Base-by-base conservation (phyloP, 2,797 vertebrate genomes). In the Rallus crepitans region DNA sequence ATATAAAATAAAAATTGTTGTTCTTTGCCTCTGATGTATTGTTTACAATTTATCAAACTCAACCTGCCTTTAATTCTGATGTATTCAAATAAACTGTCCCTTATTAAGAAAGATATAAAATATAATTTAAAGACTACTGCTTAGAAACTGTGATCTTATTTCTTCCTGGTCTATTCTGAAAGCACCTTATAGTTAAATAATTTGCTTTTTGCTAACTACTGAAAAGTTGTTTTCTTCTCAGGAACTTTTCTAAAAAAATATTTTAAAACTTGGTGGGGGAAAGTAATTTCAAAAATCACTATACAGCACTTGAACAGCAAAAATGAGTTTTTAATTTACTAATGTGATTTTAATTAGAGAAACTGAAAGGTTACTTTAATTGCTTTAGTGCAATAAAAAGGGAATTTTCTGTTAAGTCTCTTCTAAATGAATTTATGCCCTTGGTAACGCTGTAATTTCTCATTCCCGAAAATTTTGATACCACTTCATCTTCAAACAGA, bases 321-420 rank as follows among this genome's bases (percentile, higher is more conserved):
- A 91, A 76, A 33, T 15, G 7, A 78, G 20, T 40, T 70, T 96
- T 76, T 20, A 59, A 82, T 91, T 94, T 73, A 30, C 30, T 59
- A 63, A 87, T 91, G 30, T 82, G 47, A 60, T 82, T 92, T 92
- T 87, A 77, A 93, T 91, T 93, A 89, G 40, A 82, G 79, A 82
- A 94, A 86, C 55, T 39, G 39, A 60, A 93, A 84, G 56, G 30
- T 65, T 69, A 37, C 16, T 90, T 69, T 69, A 92, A 87, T 76
- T 79, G 31, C 63, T 90, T 81, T 82, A 82, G 40, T 84, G 70
- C 19, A 50, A n/a, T 61, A 86, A 75, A 82, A 87, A 66, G 47
- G 8, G 75, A n/a, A 15, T 47, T 47, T 92, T 84, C 47, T 30
- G 5, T 40, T 64, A 72, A 81, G 21, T 84, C 47, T 76, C 81